phyloP scores from a whole-genome alignment of 92 coral and sea anemone genomes.

The Hydrozoanthus gracilis region DNA sequence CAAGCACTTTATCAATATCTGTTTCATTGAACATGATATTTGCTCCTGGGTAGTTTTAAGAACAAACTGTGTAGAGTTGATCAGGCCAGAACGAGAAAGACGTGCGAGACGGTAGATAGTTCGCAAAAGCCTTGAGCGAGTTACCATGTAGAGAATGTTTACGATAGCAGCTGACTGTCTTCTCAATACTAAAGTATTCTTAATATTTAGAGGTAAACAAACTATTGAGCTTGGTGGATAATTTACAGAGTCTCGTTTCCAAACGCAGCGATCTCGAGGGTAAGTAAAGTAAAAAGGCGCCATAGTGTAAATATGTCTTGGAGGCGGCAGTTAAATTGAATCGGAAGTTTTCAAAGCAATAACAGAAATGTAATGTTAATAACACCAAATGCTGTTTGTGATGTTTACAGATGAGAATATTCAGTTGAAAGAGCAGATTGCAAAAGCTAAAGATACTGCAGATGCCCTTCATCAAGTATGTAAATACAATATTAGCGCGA shows the following conservation, averaged over 20 bases:
- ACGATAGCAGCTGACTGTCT: background rate
- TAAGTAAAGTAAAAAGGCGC: slow-evolving; percentile 13
- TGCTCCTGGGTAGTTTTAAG: too few species aligned
- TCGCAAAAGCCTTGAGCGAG: too few species aligned
- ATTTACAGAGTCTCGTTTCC: slow-evolving; percentile 78
- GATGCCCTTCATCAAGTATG: slow-evolving; percentile 75
- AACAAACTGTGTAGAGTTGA: too few species aligned
- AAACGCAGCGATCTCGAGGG: slow-evolving; percentile 94
- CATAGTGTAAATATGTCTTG: too few species aligned
- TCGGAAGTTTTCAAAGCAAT: background rate
- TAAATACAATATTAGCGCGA: background rate
- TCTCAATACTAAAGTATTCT: background rate
- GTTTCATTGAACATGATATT: too few species aligned
- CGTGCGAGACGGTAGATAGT: too few species aligned
- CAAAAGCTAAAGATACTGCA: slow-evolving; percentile 64
- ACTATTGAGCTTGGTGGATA: slow-evolving; percentile 82
- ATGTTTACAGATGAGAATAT: slow-evolving; percentile 74
- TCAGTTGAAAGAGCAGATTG: slow-evolving; percentile 74
- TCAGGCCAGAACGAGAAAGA: too few species aligned
- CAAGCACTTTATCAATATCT: too few species aligned
- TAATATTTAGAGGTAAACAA: slow-evolving; percentile 68
- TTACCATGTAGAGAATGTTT: too few species aligned
- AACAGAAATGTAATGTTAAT: background rate
- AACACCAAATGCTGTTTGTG: background rate
- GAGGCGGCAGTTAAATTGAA: background rate